These are phyloP conservation scores for Crocidura indochinensis DNA, from an alignment of 2,797 vertebrate genomes.

Conservation along the genomic window DNA sequence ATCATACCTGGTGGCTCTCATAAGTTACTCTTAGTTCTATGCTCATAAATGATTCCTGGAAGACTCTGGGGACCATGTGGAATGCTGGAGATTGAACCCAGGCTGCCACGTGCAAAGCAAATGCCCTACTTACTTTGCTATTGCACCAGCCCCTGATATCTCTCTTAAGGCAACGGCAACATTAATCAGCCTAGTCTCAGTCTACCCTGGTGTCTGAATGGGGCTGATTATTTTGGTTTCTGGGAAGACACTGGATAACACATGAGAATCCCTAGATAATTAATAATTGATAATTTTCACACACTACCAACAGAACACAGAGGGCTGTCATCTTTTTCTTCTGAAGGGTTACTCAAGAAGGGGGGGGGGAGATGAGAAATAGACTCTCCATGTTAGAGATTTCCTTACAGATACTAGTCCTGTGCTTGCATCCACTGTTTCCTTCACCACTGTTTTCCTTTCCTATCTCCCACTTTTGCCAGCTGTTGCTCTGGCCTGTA, in stretches of 20 bases:
- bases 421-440: conserved; percentile 43
- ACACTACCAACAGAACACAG: no score
- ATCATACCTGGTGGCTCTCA: no score
- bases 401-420: background rate
- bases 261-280: conserved; percentile 28
- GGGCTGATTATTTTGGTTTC: background rate
- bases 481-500: conserved; percentile 18
- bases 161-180: background rate
- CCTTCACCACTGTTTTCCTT: background rate
- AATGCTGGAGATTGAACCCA: no score
- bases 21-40: no score
- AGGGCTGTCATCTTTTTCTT: background rate
- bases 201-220: conserved; percentile 69
- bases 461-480: background rate
- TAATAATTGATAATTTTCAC: conserved; percentile 5
- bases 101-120: no score
- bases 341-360: background rate
- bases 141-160: background rate
- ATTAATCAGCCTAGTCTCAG: conserved; percentile 69
- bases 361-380: background rate
- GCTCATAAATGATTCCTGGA: no score
- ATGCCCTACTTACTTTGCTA: no score
- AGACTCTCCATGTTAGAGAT: background rate
- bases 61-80: no score
- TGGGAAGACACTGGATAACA: conserved; percentile 24